A percentile compares a stretch with the other conserved stretches of the same genome.
Conservation (phyloP, 1,140 invertebrate genomes). For the Pseudoatta argentina region DNA sequence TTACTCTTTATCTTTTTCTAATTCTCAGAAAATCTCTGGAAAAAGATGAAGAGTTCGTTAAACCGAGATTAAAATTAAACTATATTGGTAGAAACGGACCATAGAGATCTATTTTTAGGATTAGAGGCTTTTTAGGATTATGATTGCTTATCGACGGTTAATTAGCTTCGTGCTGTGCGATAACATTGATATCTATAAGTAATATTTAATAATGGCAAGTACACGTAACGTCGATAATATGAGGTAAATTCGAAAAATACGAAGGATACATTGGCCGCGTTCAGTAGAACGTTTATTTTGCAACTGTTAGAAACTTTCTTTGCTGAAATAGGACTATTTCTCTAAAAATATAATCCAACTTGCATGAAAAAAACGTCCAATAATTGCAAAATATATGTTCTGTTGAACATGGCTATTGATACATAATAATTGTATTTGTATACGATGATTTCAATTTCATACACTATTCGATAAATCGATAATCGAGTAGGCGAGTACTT, state of each 20-base stretch:
- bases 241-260: background rate
- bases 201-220: background rate
- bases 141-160: slow-evolving; percentile 16
- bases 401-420: background rate
- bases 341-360: too few species aligned
- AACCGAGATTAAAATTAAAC: too few species aligned
- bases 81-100: too few species aligned
- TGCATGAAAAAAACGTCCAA: too few species aligned
- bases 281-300: too few species aligned
- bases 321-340: too few species aligned
- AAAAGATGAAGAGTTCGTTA: too few species aligned
- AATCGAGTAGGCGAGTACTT: background rate
- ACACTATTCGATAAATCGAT: background rate
- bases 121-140: background rate
- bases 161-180: background rate
- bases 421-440: background rate
- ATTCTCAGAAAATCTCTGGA: too few species aligned
- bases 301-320: too few species aligned
- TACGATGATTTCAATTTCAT: slow-evolving; percentile 7
- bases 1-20: too few species aligned
- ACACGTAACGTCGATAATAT: background rate
- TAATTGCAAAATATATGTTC: too few species aligned
- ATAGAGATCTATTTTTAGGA: background rate
- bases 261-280: background rate
- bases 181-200: background rate